Percentiles rank a stretch among this genome's conserved stretches.
Evolutionary conservation across 2,888 invertebrate genomes (phyloP).

Genomic region (Sympetrum striolatum): DNA sequence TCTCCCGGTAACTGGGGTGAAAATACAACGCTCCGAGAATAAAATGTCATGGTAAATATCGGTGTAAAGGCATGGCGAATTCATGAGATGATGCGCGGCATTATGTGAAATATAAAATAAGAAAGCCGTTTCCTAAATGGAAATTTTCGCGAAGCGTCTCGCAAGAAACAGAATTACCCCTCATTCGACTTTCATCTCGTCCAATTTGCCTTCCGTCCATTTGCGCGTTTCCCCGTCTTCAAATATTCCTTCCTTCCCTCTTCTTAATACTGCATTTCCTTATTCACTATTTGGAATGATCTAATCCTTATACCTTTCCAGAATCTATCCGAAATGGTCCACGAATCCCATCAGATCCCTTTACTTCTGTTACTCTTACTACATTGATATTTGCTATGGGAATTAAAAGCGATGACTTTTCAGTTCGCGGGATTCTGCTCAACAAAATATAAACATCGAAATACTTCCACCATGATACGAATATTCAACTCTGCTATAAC

Average conservation of each 20-base stretch:
- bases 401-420: too few relatives aligned
- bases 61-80: not conserved
- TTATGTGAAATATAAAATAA: not conserved
- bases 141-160: conserved; percentile 33
- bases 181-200: conserved; percentile 20
- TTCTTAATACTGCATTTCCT: not conserved
- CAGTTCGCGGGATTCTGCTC: too few relatives aligned
- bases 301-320: not conserved
- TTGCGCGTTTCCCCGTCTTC: not conserved
- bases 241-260: not conserved
- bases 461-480: too few relatives aligned
- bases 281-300: not conserved
- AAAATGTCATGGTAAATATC: not conserved
- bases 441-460: too few relatives aligned
- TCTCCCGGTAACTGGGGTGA: too few relatives aligned
- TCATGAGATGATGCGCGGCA: not conserved
- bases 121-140: not conserved
- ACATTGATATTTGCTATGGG: too few relatives aligned
- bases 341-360: not conserved
- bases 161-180: conserved; percentile 36
- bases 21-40: not conserved
- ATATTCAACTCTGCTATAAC: too few relatives aligned
- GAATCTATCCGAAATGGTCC: not conserved
- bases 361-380: not conserved
- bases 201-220: not conserved